Evolutionary conservation across 2,113 vertebrate species (phyloP).

Genomic region (Hippopotamus amphibius): DNA sequence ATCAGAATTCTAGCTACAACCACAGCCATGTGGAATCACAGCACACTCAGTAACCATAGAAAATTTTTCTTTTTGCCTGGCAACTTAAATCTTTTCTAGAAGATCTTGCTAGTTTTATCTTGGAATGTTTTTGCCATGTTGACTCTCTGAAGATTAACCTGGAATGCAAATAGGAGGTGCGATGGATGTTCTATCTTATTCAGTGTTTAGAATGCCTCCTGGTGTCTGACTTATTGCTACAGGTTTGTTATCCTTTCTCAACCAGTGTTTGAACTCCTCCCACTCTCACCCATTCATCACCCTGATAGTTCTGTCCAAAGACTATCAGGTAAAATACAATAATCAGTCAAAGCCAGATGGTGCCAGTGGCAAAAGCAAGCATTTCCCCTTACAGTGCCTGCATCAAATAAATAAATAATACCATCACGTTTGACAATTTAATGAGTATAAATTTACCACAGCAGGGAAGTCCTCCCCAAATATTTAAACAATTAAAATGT

Average conservation of each 20-base stretch:
- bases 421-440: constrained; percentile 76
- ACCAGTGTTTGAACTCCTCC: constrained; percentile 65
- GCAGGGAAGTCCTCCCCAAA: constrained; percentile 82
- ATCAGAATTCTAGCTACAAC: not conserved
- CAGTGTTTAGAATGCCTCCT: constrained; percentile 41
- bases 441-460: constrained; percentile 83
- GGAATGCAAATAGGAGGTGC: constrained; percentile 63
- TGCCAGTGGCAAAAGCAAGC: constrained; percentile 72
- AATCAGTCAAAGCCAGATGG: constrained; percentile 81
- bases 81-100: constrained; percentile 51
- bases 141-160: constrained; percentile 66
- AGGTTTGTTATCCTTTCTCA: constrained; percentile 72
- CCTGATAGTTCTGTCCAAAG: constrained; percentile 75
- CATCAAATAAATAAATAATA: constrained; percentile 80
- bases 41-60: not conserved
- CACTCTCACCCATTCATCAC: constrained; percentile 75
- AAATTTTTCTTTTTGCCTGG: constrained; percentile 26
- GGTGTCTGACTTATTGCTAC: constrained; percentile 49
- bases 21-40: not conserved
- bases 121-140: constrained; percentile 65
- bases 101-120: constrained; percentile 75
- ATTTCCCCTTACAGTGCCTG: constrained; percentile 56
- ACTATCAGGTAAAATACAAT: constrained; percentile 77
- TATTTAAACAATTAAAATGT: constrained; percentile 85
- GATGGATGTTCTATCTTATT: constrained; percentile 40